Evolutionary conservation across 2,888 invertebrate genomes (phyloP).

Genomic region (Volucella zonaria): DNA sequence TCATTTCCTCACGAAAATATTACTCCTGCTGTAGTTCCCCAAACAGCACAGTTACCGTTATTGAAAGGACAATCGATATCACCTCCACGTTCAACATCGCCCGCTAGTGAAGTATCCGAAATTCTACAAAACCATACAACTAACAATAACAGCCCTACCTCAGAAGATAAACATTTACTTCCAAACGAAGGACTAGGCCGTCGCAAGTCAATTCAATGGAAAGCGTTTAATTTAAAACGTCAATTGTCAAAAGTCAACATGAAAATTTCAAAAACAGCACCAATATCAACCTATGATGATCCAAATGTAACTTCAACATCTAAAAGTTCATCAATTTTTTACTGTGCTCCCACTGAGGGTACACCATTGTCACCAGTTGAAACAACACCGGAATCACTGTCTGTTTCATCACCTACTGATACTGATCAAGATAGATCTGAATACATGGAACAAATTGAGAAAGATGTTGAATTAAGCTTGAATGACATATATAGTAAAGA

Average conservation of each 20-base stretch:
- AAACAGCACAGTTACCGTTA: slow-evolving; percentile 70
- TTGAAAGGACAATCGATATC: slow-evolving; percentile 74
- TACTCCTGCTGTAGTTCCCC: slow-evolving; percentile 72
- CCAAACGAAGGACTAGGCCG: slow-evolving; percentile 83
- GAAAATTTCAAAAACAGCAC: slow-evolving; percentile 76
- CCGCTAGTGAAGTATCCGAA: slow-evolving; percentile 83
- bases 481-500: slow-evolving; percentile 75
- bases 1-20: slow-evolving; percentile 75
- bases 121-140: slow-evolving; percentile 77
- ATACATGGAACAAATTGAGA: slow-evolving; percentile 76
- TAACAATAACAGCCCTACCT: slow-evolving; percentile 77
- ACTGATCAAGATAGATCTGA: slow-evolving; percentile 78
- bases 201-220: slow-evolving; percentile 88
- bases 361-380: slow-evolving; percentile 79
- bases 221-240: slow-evolving; percentile 90
- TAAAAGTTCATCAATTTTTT: slow-evolving; percentile 82
- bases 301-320: slow-evolving; percentile 76
- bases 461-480: slow-evolving; percentile 75
- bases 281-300: slow-evolving; percentile 82
- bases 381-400: slow-evolving; percentile 77
- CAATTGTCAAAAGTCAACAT: slow-evolving; percentile 90
- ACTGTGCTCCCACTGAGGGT: slow-evolving; percentile 81
- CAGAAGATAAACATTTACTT: slow-evolving; percentile 75
- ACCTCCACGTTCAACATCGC: slow-evolving; percentile 83
- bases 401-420: slow-evolving; percentile 76